Base-by-base conservation (phyloP, 2,797 vertebrate species). In the Catostomus latipinnis region DNA sequence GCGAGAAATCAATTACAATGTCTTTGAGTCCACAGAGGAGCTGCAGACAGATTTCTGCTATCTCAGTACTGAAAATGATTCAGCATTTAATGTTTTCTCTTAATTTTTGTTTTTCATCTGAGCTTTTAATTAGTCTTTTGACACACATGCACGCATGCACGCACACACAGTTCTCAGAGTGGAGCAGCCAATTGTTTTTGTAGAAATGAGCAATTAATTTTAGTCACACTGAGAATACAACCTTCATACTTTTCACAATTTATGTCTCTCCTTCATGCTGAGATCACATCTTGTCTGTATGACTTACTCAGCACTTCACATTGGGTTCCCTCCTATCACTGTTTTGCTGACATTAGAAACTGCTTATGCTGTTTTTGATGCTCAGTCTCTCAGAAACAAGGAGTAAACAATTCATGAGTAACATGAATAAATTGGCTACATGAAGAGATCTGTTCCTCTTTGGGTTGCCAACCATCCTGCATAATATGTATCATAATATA, bases 221-320 rank as follows among this genome's bases (percentile, higher is more conserved):
- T 58, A 73, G 56, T 61, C 14, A 49, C 57, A 61, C 71, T 16
- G 13, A 73, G 43, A 7, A 45, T 43, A 73, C 48, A 43, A 16
- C 14, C 71, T 61, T 43, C 61, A 14, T 50, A 54, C 14, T 60
- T 60, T 22, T 1, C 18, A 2, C 52, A 8, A 8, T 13, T 54
- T 9, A 4, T 34, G 45, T 16, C 65, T 10, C n/a, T 6, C 52
- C 4, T 16, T 12, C 49, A 6, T 18, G 43, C 43, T 73, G 56
- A 6, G 56, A 48, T 49, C 68, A 8, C 8, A 49, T 73, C 71
- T 73, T 9, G 49, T 61, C 45, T 48, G 34, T 43, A 60, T 48
- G 34, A 60, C 57, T 58, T 72, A 22, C 22, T 1, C 54, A 60
- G 54, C 13, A 16, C 14, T 60, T 57, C 22, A 16, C 10, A 13